Evolutionary conservation across 2,888 invertebrate species (phyloP).

Genomic region (Watsonalla binaria): DNA sequence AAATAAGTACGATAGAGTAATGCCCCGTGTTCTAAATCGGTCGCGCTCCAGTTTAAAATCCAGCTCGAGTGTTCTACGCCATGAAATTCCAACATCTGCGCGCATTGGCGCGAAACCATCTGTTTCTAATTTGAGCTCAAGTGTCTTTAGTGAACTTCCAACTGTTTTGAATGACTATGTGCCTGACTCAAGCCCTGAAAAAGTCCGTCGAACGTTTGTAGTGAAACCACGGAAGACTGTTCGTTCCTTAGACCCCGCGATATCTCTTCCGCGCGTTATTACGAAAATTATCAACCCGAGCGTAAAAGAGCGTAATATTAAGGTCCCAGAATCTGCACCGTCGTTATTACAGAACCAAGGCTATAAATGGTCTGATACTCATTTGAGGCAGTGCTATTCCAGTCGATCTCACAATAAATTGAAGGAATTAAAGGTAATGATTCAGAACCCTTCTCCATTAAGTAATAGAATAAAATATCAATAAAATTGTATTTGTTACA

Average conservation of each 20-base stretch:
- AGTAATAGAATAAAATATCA: no score
- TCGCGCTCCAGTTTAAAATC: constrained; percentile 38
- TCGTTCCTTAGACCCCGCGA: constrained; percentile 51
- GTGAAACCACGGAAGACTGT: constrained; percentile 61
- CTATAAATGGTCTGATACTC: constrained; percentile 41
- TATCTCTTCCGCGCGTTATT: constrained; percentile 36
- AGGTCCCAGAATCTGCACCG: constrained; percentile 42
- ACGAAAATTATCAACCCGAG: constrained; percentile 16
- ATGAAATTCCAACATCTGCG: constrained; percentile 42
- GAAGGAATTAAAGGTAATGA: constrained; percentile 63
- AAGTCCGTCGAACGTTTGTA: constrained; percentile 35
- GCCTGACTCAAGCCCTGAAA: constrained; percentile 31
- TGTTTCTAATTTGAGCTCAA: constrained; percentile 46
- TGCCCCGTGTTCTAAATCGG: constrained; percentile 53
- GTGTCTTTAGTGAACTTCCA: constrained; percentile 57
- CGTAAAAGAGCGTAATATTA: constrained; percentile 25
- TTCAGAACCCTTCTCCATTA: no score
- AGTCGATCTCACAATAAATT: constrained; percentile 55
- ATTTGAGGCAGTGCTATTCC: constrained; percentile 46
- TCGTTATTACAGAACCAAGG: constrained; percentile 28
- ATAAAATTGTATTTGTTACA: no score
- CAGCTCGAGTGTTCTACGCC: constrained; percentile 49
- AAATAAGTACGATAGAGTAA: constrained; percentile 56
- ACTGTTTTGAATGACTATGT: constrained; percentile 54
- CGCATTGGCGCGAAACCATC: constrained; percentile 59